Evolutionary conservation across 64 coral and sea anemone genomes (phyloP).

Genomic region (Montipora capricornis): DNA sequence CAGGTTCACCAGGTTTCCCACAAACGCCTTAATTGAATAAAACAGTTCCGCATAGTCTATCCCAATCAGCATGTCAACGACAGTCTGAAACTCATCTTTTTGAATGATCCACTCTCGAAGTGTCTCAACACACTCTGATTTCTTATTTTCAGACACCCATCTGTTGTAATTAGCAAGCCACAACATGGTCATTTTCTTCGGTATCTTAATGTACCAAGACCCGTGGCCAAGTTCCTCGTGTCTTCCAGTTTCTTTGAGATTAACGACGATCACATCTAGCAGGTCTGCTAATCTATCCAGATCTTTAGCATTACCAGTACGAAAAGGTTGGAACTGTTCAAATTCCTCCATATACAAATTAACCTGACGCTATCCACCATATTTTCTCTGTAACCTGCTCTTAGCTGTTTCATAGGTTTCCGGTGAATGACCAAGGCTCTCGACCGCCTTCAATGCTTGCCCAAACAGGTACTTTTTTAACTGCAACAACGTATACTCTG

Average conservation of each 20-base stretch:
- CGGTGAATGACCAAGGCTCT: constrained; percentile 48
- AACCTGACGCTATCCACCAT: constrained; percentile 43
- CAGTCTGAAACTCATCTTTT: constrained; percentile 14
- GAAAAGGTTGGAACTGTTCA: constrained; percentile 51
- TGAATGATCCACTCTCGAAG: background rate
- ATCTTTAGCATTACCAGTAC: constrained; percentile 19
- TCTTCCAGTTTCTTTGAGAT: constrained; percentile 41
- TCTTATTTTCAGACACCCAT: background rate
- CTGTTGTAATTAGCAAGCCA: background rate
- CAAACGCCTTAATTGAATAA: constrained; percentile 53
- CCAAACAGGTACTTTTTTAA: constrained; percentile 53
- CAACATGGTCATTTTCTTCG: constrained; percentile 22
- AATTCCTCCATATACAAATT: constrained; percentile 36
- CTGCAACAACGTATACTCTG: constrained; percentile 68
- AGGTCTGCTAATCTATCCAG: constrained; percentile 52
- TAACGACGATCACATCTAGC: constrained; percentile 24
- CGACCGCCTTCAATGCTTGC: constrained; percentile 45
- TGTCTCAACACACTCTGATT: background rate
- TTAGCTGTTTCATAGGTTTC: constrained; percentile 40
- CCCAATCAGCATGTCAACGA: constrained; percentile 72
- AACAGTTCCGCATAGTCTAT: constrained; percentile 61
- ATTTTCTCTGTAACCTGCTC: constrained; percentile 54
- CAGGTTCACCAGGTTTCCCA: constrained; percentile 49
- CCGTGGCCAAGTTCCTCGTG: constrained; percentile 31
- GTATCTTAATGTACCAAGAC: constrained; percentile 22